Evolutionary conservation across 2,113 vertebrate species (phyloP).

Genomic region (Eubucco bourcierii): DNA sequence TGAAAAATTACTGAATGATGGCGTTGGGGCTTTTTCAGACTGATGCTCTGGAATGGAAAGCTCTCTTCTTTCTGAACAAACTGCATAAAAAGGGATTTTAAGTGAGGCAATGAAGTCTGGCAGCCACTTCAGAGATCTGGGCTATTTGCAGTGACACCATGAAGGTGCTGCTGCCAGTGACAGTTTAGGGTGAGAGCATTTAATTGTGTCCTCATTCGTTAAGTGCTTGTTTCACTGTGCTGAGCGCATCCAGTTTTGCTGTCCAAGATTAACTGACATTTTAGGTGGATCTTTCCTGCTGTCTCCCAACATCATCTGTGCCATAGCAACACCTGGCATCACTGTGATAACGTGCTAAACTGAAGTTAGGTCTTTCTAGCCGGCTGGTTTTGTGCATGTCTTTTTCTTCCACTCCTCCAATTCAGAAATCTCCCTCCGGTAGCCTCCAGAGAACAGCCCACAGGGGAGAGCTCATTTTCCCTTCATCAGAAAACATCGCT

Average conservation of each 20-base stretch:
- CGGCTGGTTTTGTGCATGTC: not conserved
- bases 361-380: not conserved
- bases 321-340: not conserved
- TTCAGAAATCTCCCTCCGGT: not conserved
- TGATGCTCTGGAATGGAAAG: not conserved
- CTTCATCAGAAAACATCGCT: not conserved
- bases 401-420: not conserved
- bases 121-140: not conserved
- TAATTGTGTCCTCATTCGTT: not conserved
- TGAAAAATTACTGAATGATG: not conserved
- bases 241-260: not conserved
- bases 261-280: not conserved
- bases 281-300: not conserved
- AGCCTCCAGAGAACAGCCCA: not conserved
- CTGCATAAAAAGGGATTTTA: not conserved
- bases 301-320: not conserved
- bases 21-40: not conserved
- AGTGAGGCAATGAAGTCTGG: not conserved
- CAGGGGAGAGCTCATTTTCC: not conserved
- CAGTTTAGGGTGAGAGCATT: not conserved
- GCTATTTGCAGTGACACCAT: not conserved
- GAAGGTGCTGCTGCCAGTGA: not conserved
- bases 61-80: not conserved
- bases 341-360: not conserved
- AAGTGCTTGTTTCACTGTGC: not conserved